phyloP scores from a whole-genome alignment of 2,113 vertebrate genomes.

The Pampusana beccarii region DNA sequence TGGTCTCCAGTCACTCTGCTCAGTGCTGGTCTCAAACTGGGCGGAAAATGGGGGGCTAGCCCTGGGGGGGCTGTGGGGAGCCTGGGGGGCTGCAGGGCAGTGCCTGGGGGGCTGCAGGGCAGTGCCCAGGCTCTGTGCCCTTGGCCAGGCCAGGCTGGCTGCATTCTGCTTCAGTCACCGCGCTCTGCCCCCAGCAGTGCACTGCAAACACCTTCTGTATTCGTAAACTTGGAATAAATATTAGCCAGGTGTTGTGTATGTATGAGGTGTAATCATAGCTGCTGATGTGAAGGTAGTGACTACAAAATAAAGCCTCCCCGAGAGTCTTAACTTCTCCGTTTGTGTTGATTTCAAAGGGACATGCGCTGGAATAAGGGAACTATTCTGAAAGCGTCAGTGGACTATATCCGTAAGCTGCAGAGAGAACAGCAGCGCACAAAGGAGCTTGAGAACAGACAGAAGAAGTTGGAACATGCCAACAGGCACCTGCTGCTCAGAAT shows the following conservation, averaged over 20 bases:
- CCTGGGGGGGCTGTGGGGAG: rapidly evolving
- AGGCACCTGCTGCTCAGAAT: constrained; percentile 92
- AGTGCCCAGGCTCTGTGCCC: not conserved
- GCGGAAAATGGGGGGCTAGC: not conserved
- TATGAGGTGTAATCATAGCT: not conserved
- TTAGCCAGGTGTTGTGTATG: rapidly evolving
- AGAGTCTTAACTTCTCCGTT: not conserved
- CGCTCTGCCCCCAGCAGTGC: constrained; percentile 37
- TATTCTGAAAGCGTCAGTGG: constrained; percentile 96
- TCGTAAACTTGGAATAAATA: not conserved
- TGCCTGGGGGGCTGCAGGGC: rapidly evolving
- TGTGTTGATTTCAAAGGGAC: constrained; percentile 60
- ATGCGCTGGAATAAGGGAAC: constrained; percentile 99
- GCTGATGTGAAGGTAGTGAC: rapidly evolving
- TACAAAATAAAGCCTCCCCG: not conserved
- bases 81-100: no score
- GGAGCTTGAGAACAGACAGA: constrained; percentile 94
- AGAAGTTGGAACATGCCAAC: constrained; percentile 94
- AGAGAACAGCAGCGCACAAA: constrained; percentile 92
- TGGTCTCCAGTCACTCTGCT: rapidly evolving
- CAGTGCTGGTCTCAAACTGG: not conserved
- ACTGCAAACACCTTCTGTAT: not conserved
- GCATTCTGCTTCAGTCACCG: not conserved
- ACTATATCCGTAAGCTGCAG: constrained; percentile 96
- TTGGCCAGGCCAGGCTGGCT: not conserved